Conservation (phyloP, 2,113 vertebrate species). For the Oostethus manadensis region DNA sequence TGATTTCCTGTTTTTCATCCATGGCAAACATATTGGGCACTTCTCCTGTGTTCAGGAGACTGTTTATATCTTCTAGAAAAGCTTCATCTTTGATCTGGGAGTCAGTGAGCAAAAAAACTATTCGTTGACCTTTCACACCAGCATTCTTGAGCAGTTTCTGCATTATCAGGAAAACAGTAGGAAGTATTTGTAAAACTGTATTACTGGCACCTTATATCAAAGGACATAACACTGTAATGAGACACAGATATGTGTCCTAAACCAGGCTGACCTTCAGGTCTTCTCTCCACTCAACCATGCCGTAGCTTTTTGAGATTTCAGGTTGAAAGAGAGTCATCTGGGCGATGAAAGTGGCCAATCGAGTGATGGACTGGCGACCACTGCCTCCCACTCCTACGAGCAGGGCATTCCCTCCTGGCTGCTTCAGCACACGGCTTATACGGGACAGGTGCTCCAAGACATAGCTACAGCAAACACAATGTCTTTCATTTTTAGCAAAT, state of each 20-base stretch:
- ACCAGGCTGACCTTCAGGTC: constrained; percentile 82
- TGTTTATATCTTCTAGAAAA: constrained; percentile 94
- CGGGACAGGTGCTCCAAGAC: constrained; percentile 90
- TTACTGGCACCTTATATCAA: not conserved
- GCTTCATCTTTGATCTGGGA: constrained; percentile 93
- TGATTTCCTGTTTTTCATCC: constrained; percentile 91
- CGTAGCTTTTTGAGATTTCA: constrained; percentile 93
- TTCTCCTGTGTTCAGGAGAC: constrained; percentile 89
- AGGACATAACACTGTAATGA: not conserved
- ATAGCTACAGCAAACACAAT: constrained; percentile 71
- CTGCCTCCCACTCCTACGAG: constrained; percentile 91
- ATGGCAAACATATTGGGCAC: constrained; percentile 91
- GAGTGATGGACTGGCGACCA: constrained; percentile 92
- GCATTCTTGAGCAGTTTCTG: constrained; percentile 83
- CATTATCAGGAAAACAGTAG: not conserved
- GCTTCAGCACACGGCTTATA: constrained; percentile 89
- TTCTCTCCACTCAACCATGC: constrained; percentile 91
- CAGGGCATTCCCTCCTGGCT: constrained; percentile 85
- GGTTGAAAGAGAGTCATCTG: constrained; percentile 92
- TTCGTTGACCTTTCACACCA: constrained; percentile 87
- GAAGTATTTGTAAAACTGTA: not conserved
- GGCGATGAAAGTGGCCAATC: constrained; percentile 88
- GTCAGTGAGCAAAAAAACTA: constrained; percentile 88
- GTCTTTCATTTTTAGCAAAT: not conserved
- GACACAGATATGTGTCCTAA: not conserved